Evolutionary conservation across 2,888 invertebrate genomes (phyloP).

Genomic region (Galeruca laticollis): DNA sequence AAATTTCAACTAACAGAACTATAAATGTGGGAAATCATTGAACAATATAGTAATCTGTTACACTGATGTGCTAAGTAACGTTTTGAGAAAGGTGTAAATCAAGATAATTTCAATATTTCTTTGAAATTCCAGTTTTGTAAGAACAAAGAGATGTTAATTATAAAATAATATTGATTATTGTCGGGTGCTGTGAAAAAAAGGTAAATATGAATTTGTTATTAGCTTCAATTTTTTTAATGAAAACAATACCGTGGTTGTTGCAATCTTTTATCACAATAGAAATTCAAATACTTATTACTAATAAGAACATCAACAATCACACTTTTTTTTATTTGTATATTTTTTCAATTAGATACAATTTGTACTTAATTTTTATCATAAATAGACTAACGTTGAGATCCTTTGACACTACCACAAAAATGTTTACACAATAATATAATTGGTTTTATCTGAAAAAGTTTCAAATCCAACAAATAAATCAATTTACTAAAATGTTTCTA

Average conservation of each 20-base stretch:
- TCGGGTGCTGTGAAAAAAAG: not conserved
- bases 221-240: not conserved
- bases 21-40: no score
- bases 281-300: not conserved
- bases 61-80: no score
- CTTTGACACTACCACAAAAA: not conserved
- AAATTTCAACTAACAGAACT: no score
- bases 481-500: no score
- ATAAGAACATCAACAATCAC: not conserved
- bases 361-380: not conserved
- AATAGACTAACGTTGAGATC: not conserved
- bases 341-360: not conserved
- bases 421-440: not conserved
- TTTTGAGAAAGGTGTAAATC: no score
- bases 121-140: no score
- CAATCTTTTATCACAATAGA: not conserved
- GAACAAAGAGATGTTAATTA: not conserved
- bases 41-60: no score
- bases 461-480: no score
- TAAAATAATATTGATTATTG: not conserved
- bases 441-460: not conserved
- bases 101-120: no score
- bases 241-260: not conserved
- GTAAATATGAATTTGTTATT: not conserved
- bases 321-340: not conserved